Evolutionary conservation across 2,113 vertebrate genomes (phyloP), one percentile per base, ranked within the genome.

Genomic region (Aythya baeri): DNA sequence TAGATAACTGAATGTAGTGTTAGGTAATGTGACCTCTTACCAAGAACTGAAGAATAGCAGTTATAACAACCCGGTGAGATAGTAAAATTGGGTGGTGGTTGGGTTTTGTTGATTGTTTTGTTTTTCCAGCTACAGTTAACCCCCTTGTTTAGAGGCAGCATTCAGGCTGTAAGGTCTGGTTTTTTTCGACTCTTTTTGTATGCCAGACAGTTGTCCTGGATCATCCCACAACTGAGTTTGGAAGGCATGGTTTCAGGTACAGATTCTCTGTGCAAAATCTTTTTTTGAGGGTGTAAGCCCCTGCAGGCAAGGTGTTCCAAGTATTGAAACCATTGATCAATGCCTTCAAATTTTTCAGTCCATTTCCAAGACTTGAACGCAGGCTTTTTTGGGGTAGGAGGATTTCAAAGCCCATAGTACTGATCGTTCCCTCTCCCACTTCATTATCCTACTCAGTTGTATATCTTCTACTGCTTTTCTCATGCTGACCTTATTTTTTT

Each of bases 1-100:
- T 96, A 92, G 91, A 92, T 95, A 66, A 72, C 52, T 72, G 76
- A 75, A 50, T 78, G 70, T 72, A 84, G 65, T 86, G 38, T 74
- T 59, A 65, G 76, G 65, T 92, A 92, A 92, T 91, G 43, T 7
- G 91, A 95, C 61, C 91, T 88, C 50, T 83, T 88, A 84, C 52
- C 43, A 43, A 88, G 81, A 93, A 84, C 26, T 81, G 38, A 88
- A 96, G 83, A 95, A 86, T 84, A 95, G 58, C 43, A 86, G 57
- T 88, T 94, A 66, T 46, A 92, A 78, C 46, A 62, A 83, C 71
- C 55, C 21, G 38, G 22, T 81, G 88, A 95, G 76, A 59, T 41
- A 26, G 50, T 68, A 73, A 78, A 71, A 67, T 62, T 17, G 34
- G n/a, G 20, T 67, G 59, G 18, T 54, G 14, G 8, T 68, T 44